A percentile compares a stretch with the other conserved stretches of the same genome.
Evolutionary conservation across 2,113 vertebrate genomes (phyloP).

Genomic region (Dolichallabes microphthalmus): DNA sequence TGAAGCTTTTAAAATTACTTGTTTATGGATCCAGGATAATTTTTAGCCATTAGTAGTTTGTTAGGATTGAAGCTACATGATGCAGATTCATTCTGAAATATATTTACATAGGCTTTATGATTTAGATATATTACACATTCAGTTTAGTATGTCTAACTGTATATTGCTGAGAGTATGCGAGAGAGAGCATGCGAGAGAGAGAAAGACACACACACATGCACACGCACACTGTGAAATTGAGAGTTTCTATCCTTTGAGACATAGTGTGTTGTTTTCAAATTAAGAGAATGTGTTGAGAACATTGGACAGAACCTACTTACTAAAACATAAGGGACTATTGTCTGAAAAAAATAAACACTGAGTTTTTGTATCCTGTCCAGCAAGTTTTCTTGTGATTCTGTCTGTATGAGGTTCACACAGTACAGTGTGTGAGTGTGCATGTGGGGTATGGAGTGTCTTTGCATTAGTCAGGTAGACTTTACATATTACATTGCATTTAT

Average conservation of each 20-base stretch:
- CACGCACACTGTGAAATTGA: not conserved
- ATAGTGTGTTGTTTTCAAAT: slow-evolving; percentile 13
- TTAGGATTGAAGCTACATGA: not conserved
- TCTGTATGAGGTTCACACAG: not conserved
- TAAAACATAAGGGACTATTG: slow-evolving; percentile 16
- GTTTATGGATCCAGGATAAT: not conserved
- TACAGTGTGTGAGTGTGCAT: not conserved
- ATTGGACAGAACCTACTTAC: not conserved
- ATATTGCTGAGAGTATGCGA: not conserved
- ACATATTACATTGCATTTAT: not conserved
- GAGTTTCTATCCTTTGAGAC: slow-evolving; percentile 7
- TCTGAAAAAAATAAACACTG: not conserved
- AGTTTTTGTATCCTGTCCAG: not conserved
- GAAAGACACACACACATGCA: not conserved
- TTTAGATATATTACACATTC: too few relatives aligned
- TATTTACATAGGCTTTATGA: not conserved
- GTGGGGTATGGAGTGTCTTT: not conserved
- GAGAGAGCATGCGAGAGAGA: not conserved
- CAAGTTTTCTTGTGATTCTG: not conserved
- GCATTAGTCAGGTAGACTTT: slow-evolving; percentile 1
- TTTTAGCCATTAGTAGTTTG: not conserved
- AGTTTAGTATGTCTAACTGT: not conserved
- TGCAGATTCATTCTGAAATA: not conserved
- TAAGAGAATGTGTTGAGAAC: not conserved
- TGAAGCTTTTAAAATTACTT: not conserved